A percentile compares a stretch with the other conserved stretches of the same genome.
Evolutionary conservation across 1,140 invertebrate species (phyloP).

Genomic region (Panagrolaimus sp.): DNA sequence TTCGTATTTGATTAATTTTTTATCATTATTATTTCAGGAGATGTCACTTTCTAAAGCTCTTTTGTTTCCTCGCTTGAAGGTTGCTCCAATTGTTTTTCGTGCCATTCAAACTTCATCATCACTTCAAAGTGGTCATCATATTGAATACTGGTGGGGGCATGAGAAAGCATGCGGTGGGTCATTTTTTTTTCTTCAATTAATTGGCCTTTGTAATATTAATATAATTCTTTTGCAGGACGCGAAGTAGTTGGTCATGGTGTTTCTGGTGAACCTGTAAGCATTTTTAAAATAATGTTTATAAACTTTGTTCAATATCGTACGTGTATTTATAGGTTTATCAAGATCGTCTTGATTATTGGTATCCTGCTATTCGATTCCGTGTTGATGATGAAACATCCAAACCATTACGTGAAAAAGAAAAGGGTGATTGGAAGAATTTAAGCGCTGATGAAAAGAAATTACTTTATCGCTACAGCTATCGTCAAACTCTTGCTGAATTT

Average conservation of each 20-base stretch:
- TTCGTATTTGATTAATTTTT: no score
- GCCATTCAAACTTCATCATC: constrained; percentile 35
- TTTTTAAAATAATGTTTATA: neutral
- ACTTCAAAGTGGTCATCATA: constrained; percentile 25
- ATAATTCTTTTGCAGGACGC: constrained; percentile 33
- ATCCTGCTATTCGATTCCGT: constrained; percentile 56
- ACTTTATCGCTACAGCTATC: constrained; percentile 54
- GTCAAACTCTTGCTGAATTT: constrained; percentile 54
- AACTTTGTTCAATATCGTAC: no score
- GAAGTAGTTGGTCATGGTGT: constrained; percentile 51
- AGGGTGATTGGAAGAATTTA: constrained; percentile 54
- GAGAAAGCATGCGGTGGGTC: no score
- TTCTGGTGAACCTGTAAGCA: constrained; percentile 44
- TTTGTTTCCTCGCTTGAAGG: constrained; percentile 43
- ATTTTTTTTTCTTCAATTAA: no score
- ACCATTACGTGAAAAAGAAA: constrained; percentile 49
- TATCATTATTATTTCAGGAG: neutral
- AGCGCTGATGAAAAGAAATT: constrained; percentile 51
- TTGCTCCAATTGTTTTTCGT: constrained; percentile 23
- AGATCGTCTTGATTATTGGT: constrained; percentile 57
- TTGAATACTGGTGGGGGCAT: constrained; percentile 54
- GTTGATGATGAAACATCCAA: constrained; percentile 48
- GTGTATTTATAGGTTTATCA: constrained; percentile 50
- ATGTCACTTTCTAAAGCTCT: constrained; percentile 47
- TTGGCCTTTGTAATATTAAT: no score